Percentiles rank a stretch among this genome's conserved stretches.
Conservation (phyloP, 2,888 invertebrate genomes). For the Cryptops parisi region DNA sequence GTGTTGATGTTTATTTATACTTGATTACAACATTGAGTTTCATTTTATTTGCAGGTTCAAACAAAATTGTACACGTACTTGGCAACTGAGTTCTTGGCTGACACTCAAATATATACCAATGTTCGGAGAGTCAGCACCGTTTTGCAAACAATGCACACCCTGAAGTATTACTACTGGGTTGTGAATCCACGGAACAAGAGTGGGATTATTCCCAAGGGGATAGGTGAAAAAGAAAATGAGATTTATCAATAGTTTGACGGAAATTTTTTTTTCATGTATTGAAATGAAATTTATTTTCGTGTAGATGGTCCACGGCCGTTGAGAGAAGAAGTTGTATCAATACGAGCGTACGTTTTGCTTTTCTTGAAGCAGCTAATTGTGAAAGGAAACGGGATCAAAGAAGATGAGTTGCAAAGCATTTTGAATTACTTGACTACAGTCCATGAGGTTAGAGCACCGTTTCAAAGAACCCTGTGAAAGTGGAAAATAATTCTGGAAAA, state of each 20-base stretch:
- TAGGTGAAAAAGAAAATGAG: conserved; percentile 61
- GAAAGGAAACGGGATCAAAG: conserved; percentile 93
- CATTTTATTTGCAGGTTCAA: conserved; percentile 40
- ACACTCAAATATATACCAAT: conserved; percentile 94
- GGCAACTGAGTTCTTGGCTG: conserved; percentile 96
- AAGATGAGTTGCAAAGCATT: conserved; percentile 96
- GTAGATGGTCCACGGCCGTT: conserved; percentile 79
- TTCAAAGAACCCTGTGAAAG: background rate
- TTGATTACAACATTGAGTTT: background rate
- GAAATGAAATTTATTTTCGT: background rate
- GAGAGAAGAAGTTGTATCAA: conserved; percentile 84
- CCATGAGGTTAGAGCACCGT: conserved; percentile 57
- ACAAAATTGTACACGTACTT: conserved; percentile 88
- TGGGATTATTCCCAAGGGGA: conserved; percentile 86
- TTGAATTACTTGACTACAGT: conserved; percentile 95
- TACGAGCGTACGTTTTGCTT: conserved; percentile 84
- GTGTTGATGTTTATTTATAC: no score
- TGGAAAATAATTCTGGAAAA: background rate
- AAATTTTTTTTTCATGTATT: background rate
- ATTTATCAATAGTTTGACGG: background rate
- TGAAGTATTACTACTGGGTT: conserved; percentile 99
- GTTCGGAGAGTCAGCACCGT: conserved; percentile 93
- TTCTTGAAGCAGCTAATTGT: conserved; percentile 92
- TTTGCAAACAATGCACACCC: conserved; percentile 92
- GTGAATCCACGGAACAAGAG: conserved; percentile 88